A percentile compares a stretch with the other conserved stretches of the same genome.
Evolutionary conservation across 2,113 vertebrate species (phyloP).

Genomic region (Romanogobio albipinnatus): DNA sequence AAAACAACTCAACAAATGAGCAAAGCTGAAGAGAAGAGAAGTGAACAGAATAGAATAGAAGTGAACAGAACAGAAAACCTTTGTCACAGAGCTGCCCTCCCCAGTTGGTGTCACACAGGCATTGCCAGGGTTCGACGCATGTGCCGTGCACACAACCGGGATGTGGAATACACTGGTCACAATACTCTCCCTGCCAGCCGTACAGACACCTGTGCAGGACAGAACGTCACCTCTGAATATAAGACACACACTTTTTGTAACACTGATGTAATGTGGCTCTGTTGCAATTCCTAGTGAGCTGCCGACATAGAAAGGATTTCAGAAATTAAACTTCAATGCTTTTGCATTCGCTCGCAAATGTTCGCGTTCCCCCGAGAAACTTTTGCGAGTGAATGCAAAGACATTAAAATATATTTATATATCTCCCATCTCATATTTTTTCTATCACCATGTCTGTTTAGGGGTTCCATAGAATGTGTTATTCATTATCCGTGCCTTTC

Average conservation of each 20-base stretch:
- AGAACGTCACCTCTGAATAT: neutral
- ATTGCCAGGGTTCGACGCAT: constrained; percentile 96
- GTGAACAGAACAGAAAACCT: constrained; percentile 75
- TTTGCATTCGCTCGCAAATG: no score
- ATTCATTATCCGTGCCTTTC: no score
- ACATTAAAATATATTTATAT: no score
- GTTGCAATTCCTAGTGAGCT: neutral
- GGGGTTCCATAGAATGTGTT: no score
- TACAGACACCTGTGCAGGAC: constrained; percentile 88
- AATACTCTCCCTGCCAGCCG: constrained; percentile 97
- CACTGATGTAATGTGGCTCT: neutral
- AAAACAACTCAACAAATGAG: constrained; percentile 33
- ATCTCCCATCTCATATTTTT: no score
- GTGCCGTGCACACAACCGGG: constrained; percentile 95
- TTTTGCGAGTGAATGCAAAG: no score
- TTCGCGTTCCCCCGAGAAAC: no score
- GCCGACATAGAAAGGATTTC: neutral
- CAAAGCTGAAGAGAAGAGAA: neutral
- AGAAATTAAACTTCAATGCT: no score
- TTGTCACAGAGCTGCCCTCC: constrained; percentile 98
- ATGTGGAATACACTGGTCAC: constrained; percentile 97
- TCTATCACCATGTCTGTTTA: no score
- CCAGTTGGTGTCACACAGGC: constrained; percentile 99
- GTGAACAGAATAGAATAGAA: neutral
- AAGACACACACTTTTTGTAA: neutral